phyloP scores from a whole-genome alignment of 2,113 vertebrate genomes.

The Microcebus lehilahytsara region DNA sequence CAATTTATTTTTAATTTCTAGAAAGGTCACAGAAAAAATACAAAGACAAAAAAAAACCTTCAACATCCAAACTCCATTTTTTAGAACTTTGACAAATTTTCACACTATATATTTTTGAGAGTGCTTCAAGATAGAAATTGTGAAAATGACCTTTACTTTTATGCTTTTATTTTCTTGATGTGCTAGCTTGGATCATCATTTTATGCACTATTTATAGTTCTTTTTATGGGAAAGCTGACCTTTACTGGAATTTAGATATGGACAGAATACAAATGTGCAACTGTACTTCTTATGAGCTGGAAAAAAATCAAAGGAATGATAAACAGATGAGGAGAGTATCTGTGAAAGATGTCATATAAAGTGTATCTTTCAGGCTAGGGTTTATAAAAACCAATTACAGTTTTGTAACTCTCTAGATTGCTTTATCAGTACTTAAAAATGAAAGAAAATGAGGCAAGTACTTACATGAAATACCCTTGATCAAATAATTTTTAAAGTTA shows the following conservation, averaged over 20 bases:
- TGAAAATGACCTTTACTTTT: conserved; percentile 78
- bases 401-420: neutral
- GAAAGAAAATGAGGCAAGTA: neutral
- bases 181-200: conserved; percentile 74
- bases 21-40: neutral
- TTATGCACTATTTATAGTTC: conserved; percentile 75
- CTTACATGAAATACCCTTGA: neutral
- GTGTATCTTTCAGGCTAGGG: neutral
- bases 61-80: neutral
- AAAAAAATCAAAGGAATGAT: conserved; percentile 19
- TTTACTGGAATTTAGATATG: conserved; percentile 75
- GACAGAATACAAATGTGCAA: conserved; percentile 75
- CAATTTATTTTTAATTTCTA: neutral
- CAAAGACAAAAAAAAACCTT: neutral
- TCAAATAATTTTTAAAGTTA: neutral
- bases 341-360: conserved; percentile 23
- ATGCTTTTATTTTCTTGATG: conserved; percentile 73
- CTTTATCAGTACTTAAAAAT: conserved; percentile 22
- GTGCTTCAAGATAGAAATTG: conserved; percentile 65
- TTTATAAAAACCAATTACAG: conserved; percentile 6
- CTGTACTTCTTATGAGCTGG: conserved; percentile 39
- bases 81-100: conserved; percentile 59
- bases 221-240: conserved; percentile 77
- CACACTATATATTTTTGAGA: conserved; percentile 57
- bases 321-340: conserved; percentile 14